Evolutionary conservation across 2,113 vertebrate species (phyloP), one percentile per base, ranked within the genome.

Genomic region (Scomber colias): DNA sequence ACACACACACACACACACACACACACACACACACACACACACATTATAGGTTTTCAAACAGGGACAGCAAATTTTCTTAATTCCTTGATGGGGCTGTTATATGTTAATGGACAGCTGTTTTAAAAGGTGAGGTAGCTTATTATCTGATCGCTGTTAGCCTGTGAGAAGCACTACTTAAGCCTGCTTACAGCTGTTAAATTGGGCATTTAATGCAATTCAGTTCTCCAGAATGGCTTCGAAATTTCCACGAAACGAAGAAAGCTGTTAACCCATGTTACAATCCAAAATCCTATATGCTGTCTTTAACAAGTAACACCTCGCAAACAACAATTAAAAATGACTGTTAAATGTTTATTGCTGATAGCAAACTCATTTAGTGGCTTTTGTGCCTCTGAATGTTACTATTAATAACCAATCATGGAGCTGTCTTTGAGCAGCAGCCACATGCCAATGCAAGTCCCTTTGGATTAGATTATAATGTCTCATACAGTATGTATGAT

Each of bases 201-300:
- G n/a, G 19, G 48, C 24, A 46, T 79, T 55, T 53, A 69, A 40
- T 62, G 67, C 57, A 55, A 70, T 77, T 72, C 14, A 54, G 7
- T 49, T 40, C 71, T 67, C 8, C 11, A 19, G 48, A 71, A 80
- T 51, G 8, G 24, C 45, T 59, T 65, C 12, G 57, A 55, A 53
- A 83, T 67, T 53, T 71, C 21, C n/a, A 60, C 0, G 9, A 35
- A 53, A 35, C 60, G n/a, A 35, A 63, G 17, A 65, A 62, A 64
- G 57, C 59, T 54, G 44, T 56, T 56, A 31, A 24, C 54, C 31
- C 2, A 59, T 10, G 51, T 56, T 16, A 63, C 44, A 11, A 46
- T 60, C 24, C 51, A 27, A 53, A 71, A 65, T 73, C 30, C 19
- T 74, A 45, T 16, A 15, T 40, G 46, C 19, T 3, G 21, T 15